Base-by-base conservation (phyloP, 2,113 vertebrate species). In the Hucho hucho region DNA sequence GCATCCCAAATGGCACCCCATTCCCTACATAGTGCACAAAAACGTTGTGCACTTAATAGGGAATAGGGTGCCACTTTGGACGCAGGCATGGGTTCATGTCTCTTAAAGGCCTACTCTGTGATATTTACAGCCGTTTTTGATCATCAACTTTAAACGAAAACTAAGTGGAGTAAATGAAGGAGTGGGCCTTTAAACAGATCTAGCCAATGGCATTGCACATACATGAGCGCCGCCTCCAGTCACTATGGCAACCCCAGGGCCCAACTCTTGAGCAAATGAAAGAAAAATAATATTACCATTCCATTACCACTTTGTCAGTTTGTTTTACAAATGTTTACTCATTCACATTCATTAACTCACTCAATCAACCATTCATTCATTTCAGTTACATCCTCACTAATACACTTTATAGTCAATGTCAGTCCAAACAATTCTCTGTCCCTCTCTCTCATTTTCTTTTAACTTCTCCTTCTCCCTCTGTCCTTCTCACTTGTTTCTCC, bases 201-300 rank as follows among this genome's bases (percentile, higher is more conserved):
- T 73, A 81, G 69, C 47, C 49, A 1, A 82, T 46, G 67, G 79
- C 80, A 85, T 86, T 88, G 83, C 81, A 83, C 68, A 61, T 71
- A 68, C 68, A 74, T 53, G 65, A 65, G 29, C 14, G 43, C 58
- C 16, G 32, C 68, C 53, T 66, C 16, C 20, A n/a, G 63, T 59
- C 64, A 43, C 32, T 26, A 66, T 47, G 24, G 84, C 74, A 79
- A 76, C 70, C 47, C 58, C 49, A 73, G 14, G 75, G 74, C 69
- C 66, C 22, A 5, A 74, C 77, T 75, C 84, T 81, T 82, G 79
- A 85, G 80, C 84, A 77, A 78, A 26, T 70, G 4, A 69, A 28
- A 61, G 43, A 47, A 56, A 25, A 16, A 58, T 7, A 61, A 64
- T 58, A 47, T 70, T 53, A 26, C 26, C 46, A 32, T 69, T 75